Percentiles rank a stretch among this genome's conserved stretches.
Conservation (phyloP, 2,113 vertebrate species). For the Ursus arctos region DNA sequence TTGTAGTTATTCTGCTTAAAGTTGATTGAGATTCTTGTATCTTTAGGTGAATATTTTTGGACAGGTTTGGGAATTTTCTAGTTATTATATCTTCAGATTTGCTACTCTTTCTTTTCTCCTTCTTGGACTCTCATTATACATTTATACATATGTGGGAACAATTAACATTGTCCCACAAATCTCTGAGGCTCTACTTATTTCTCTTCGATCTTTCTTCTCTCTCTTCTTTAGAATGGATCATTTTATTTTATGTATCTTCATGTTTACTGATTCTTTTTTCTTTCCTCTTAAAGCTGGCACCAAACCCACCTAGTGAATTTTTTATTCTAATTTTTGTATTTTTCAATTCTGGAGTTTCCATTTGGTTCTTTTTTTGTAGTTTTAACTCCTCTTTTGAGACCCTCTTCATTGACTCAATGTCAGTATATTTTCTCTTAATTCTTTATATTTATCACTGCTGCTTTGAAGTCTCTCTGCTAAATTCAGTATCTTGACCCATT, state of each 20-base stretch:
- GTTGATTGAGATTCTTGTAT: neutral
- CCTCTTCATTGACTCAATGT: neutral
- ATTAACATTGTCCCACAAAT: neutral
- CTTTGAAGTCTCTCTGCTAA: neutral
- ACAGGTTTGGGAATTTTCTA: neutral
- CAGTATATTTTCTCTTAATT: neutral
- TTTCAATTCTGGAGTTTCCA: neutral
- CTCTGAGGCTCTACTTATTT: neutral
- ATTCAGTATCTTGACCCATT: neutral
- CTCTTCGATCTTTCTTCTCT: neutral
- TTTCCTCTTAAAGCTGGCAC: neutral
- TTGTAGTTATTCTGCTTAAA: neutral
- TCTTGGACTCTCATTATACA: neutral
- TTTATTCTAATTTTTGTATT: neutral
- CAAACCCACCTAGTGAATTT: neutral
- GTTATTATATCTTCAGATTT: neutral
- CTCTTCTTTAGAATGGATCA: neutral
- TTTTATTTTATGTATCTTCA: neutral
- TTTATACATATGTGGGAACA: neutral
- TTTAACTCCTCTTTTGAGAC: neutral
- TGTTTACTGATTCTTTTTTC: neutral
- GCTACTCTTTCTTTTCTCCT: neutral
- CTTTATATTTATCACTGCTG: neutral
- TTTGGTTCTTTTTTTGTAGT: neutral
- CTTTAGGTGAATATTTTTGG: neutral